Conservation (phyloP, 2,888 invertebrate genomes). For the Hemicrepidius hirtus region DNA sequence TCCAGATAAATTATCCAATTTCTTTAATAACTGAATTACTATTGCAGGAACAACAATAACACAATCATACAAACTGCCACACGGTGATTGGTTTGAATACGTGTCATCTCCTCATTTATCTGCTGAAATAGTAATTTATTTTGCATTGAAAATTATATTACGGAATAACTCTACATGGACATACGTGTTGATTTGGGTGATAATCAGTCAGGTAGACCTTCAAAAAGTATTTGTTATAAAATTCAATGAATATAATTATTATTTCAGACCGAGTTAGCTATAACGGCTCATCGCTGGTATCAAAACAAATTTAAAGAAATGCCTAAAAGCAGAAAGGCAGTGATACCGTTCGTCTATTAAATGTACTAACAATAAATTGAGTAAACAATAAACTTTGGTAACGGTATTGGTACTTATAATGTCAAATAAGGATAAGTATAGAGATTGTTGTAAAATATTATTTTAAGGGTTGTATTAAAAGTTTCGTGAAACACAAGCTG, state of each 20-base stretch:
- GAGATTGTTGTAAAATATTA: too few relatives aligned
- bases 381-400: too few relatives aligned
- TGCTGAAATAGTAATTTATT: conserved; percentile 70
- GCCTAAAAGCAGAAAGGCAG: conserved; percentile 81
- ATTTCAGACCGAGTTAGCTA: conserved; percentile 73
- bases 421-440: too few relatives aligned
- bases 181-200: conserved; percentile 84
- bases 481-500: too few relatives aligned
- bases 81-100: conserved; percentile 85
- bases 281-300: conserved; percentile 88
- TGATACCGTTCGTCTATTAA: conserved; percentile 84
- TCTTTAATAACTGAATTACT: too few relatives aligned
- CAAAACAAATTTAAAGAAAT: conserved; percentile 84
- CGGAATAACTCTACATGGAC: conserved; percentile 82
- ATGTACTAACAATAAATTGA: too few relatives aligned
- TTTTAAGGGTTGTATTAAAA: too few relatives aligned
- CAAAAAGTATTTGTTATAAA: too few relatives aligned
- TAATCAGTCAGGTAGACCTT: conserved; percentile 80
- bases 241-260: too few relatives aligned
- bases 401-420: too few relatives aligned
- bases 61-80: conserved; percentile 84
- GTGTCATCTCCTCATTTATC: conserved; percentile 86
- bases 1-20: too few relatives aligned
- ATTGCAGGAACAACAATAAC: conserved; percentile 77
- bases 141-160: conserved; percentile 73